Percentiles rank a stretch among this genome's conserved stretches.
These are phyloP conservation scores for Phengaris arion DNA, from an alignment of 2,888 invertebrate species.

Conservation along the genomic window DNA sequence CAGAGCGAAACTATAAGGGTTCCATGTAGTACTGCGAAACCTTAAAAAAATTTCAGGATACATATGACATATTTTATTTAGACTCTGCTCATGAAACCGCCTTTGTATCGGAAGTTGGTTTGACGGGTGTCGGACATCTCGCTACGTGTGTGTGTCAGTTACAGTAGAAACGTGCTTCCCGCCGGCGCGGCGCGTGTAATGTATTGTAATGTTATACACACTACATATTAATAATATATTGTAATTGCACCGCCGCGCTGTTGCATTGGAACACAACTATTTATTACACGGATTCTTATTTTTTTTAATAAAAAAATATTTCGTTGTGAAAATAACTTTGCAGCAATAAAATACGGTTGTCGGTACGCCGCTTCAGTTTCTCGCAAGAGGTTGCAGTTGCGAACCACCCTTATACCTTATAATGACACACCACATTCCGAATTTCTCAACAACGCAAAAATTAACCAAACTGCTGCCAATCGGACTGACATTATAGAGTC, in stretches of 20 bases:
- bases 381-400: not conserved
- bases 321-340: not conserved
- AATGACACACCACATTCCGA: too few species aligned
- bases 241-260: slow-evolving; percentile 10
- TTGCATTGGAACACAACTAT: slow-evolving; percentile 12
- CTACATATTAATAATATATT: slow-evolving; percentile 9
- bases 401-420: too few species aligned
- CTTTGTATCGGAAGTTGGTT: too few species aligned
- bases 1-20: too few species aligned
- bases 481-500: too few species aligned
- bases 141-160: not conserved
- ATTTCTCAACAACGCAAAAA: too few species aligned
- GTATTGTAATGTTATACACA: not conserved
- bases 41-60: too few species aligned
- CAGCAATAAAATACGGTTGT: not conserved
- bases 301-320: not conserved
- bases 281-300: not conserved
- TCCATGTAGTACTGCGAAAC: too few species aligned
- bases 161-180: slow-evolving; percentile 11
- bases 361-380: not conserved
- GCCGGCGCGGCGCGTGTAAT: slow-evolving; percentile 7
- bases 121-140: too few species aligned
- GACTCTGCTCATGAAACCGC: too few species aligned
- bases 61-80: too few species aligned
- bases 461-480: too few species aligned